phyloP scores from a whole-genome alignment of 1,140 invertebrate genomes.

The Mactra quadrangularis region DNA sequence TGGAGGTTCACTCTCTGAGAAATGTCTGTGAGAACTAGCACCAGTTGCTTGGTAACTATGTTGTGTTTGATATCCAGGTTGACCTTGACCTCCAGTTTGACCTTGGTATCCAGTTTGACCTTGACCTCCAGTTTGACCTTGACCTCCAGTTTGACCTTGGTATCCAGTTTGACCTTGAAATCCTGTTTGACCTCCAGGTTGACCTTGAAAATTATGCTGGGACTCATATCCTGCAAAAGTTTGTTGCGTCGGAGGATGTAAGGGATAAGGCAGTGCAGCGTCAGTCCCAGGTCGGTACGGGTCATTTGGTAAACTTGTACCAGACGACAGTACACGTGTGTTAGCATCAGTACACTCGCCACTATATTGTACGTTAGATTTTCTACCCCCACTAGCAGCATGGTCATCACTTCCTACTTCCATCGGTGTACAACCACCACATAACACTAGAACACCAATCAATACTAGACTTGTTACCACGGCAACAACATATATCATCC shows the following conservation, averaged over 20 bases:
- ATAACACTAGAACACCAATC: slow-evolving; percentile 35
- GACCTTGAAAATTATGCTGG: neutral
- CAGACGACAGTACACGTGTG: slow-evolving; percentile 30
- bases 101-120: slow-evolving; percentile 15
- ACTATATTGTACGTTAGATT: slow-evolving; percentile 22
- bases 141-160: neutral
- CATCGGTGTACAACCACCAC: slow-evolving; percentile 56
- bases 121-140: slow-evolving; percentile 5
- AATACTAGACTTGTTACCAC: neutral
- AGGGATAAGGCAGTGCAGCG: slow-evolving; percentile 25
- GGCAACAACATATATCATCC: slow-evolving; percentile 4
- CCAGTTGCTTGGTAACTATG: slow-evolving; percentile 18
- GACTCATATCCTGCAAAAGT: slow-evolving; percentile 23
- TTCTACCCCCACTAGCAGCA: slow-evolving; percentile 28
- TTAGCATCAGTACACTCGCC: slow-evolving; percentile 37
- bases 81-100: neutral
- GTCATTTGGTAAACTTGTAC: slow-evolving; percentile 44
- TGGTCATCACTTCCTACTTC: slow-evolving; percentile 54
- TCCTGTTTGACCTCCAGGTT: neutral
- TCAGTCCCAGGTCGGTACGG: slow-evolving; percentile 14
- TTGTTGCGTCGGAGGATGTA: slow-evolving; percentile 37
- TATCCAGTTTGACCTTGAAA: slow-evolving; percentile 22
- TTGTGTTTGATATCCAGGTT: slow-evolving; percentile 15
- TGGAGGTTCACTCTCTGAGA: slow-evolving; percentile 38
- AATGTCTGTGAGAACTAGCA: slow-evolving; percentile 39